Evolutionary conservation across 1,140 invertebrate genomes (phyloP), one percentile per base, ranked within the genome.

Genomic region (Anoplolepis gracilipes): DNA sequence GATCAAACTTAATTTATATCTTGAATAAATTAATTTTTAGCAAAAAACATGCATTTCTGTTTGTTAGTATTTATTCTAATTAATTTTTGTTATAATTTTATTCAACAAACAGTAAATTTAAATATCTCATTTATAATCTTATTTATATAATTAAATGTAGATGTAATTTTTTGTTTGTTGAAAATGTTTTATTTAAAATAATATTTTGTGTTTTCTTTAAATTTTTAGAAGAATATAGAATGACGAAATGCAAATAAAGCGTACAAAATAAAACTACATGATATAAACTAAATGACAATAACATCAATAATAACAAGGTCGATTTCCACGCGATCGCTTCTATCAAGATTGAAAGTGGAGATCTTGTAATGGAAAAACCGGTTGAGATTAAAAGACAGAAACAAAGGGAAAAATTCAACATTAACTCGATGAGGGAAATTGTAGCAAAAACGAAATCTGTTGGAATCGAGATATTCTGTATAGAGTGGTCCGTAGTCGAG

Each of bases 11-110:
- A 46, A 0, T 39, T 39, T 11, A 39, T 11, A 39, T 46, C 42
- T 53, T n/a, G 19, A 53, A 53, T 53, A 70, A 70, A 70, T 25
- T 42, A 16, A 67, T 72, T 72, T 72, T 72, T 55, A 33, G 30
- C 4, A 7, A 30, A 70, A 25, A 8, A 46, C 10, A 42, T 3
- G n/a, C n/a, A 19, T 8, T 70, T 30, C 8, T 3, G 3, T 42
- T 69, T 28, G 13, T 8, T 70, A 16, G 5, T 8, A 55, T 67
- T 36, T 64, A 22, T 39, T 46, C 13, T 36, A 36, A 42, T 67
- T 42, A 53, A 30, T 2, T 3, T 13, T 28, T n/a, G 25, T 5
- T n/a, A n/a, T n/a, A n/a, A n/a, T n/a, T n/a, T n/a, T n/a, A 1
- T 8, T 19, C 22, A n/a, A n/a, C 1, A 0, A 42, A 3, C 3